These are phyloP conservation scores for Mohoua ochrocephala DNA, from an alignment of 2,113 vertebrate species.

Conservation along the genomic window DNA sequence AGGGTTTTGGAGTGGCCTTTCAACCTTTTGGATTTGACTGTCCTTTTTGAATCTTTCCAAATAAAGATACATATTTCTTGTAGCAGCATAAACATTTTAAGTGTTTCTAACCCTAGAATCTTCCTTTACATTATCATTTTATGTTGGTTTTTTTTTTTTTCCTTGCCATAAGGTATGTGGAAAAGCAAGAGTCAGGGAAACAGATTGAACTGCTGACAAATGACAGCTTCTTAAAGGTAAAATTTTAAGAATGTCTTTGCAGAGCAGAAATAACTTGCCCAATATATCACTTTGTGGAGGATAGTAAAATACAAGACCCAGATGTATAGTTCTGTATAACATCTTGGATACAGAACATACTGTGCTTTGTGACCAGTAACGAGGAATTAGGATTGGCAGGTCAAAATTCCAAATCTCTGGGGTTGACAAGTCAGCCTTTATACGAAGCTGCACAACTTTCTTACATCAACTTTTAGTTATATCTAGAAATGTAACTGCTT, in stretches of 20 bases:
- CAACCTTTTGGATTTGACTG: neutral
- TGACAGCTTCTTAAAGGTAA: constrained; percentile 86
- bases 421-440: neutral
- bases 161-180: constrained; percentile 79
- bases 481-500: neutral
- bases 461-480: neutral
- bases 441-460: neutral
- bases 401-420: neutral
- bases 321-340: neutral
- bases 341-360: neutral
- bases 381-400: neutral
- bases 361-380: neutral
- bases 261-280: neutral
- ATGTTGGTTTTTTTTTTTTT: neutral
- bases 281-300: neutral
- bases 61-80: neutral
- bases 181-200: constrained; percentile 79
- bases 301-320: neutral
- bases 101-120: neutral
- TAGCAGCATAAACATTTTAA: neutral
- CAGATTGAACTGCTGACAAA: constrained; percentile 78
- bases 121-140: neutral
- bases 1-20: neutral
- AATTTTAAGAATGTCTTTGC: neutral
- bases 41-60: neutral